Base-by-base conservation (phyloP, 2,113 vertebrate species). In the Nicator chloris region DNA sequence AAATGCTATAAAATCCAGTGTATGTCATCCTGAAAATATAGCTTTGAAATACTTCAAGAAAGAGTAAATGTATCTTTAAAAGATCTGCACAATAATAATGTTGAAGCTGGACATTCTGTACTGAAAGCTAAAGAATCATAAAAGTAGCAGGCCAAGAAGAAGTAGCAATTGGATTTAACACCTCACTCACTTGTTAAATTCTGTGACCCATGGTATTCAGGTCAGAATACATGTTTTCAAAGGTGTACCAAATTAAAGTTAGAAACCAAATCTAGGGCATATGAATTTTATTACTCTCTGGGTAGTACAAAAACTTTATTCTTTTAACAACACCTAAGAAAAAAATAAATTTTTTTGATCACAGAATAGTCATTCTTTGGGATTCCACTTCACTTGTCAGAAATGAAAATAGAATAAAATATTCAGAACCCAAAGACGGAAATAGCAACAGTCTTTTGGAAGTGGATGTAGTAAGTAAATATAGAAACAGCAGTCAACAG, bases 361-460 rank as follows among this genome's bases (percentile, higher is more conserved):
- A 83, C 45, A 33, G 13, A 83, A 73, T 5, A 76, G 9, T 27
- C n/a, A 40, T 82, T 85, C 45, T 72, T 81, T 81, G 35, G 10
- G 33, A 81, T 91, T 93, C 77, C 49, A 71, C 50, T 90, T 88
- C 42, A 47, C 42, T 91, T 80, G 44, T 20, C 42, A 93, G 71
- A 85, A 89, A 80, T 59, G 14, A 89, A 92, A 88, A 54, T 24
- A 77, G 21, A 86, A 92, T 93, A 56, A 95, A 84, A 88, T 91
- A 93, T 84, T 95, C 81, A 96, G 82, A 88, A 73, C 11, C 4
- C 4, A 12, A 47, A 88, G 59, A 54, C 69, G 39, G 35, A 94
- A 95, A 80, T 76, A 93, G 31, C 28, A 78, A 57, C 45, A 57
- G 18, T 37, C 37, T 82, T 91, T 89, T 89, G 73, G 64, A 92